Percentiles rank a stretch among this genome's conserved stretches.
Evolutionary conservation across 2,113 vertebrate species (phyloP).

Genomic region (Verasper variegatus): DNA sequence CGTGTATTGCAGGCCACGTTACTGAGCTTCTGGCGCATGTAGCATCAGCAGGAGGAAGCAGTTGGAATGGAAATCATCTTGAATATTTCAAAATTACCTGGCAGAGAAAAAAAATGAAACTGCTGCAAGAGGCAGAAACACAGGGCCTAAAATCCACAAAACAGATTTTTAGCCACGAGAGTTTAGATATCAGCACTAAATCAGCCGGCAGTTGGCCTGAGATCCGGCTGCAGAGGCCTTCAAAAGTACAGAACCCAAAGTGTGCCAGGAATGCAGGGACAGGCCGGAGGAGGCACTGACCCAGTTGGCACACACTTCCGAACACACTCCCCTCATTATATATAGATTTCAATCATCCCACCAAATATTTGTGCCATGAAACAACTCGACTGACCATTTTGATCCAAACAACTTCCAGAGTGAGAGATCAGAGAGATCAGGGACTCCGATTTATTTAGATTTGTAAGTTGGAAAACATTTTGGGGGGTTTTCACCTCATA

Average conservation of each 20-base stretch:
- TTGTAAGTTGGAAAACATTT: too few species aligned
- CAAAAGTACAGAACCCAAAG: neutral
- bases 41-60: slow-evolving; percentile 30
- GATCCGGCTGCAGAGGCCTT: neutral
- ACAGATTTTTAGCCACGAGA: neutral
- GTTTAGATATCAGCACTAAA: slow-evolving; percentile 19
- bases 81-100: slow-evolving; percentile 31
- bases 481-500: neutral
- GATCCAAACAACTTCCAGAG: slow-evolving; percentile 1
- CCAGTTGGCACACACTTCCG: slow-evolving; percentile 51
- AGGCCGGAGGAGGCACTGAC: slow-evolving; percentile 37
- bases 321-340: slow-evolving; percentile 47
- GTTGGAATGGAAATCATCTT: slow-evolving; percentile 49
- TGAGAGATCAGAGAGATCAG: neutral
- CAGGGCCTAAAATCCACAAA: slow-evolving; percentile 1
- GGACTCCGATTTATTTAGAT: neutral
- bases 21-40: slow-evolving; percentile 29
- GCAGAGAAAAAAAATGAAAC: neutral
- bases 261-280: slow-evolving; percentile 32
- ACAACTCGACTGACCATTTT: neutral
- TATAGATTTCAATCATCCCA: slow-evolving; percentile 42
- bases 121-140: neutral
- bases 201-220: neutral
- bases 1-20: slow-evolving; percentile 15
- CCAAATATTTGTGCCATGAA: slow-evolving; percentile 23